phyloP scores from a whole-genome alignment of 2,888 invertebrate species.

The Drosophila merina region DNA sequence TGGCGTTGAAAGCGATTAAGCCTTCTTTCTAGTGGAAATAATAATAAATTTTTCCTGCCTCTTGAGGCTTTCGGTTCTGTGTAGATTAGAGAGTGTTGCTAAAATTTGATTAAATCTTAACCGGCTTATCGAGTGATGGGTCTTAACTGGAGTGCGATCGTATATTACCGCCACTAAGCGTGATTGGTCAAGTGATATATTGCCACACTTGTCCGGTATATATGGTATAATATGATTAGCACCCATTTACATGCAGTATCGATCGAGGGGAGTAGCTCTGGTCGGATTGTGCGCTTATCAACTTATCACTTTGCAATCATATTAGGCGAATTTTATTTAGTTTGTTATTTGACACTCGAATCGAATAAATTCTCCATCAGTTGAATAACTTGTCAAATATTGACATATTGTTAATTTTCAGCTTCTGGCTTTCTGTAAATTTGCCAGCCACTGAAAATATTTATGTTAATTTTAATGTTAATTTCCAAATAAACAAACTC shows the following conservation, averaged over 20 bases:
- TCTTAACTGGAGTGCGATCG: slow-evolving; percentile 27
- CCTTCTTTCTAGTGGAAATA: not conserved
- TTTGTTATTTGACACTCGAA: slow-evolving; percentile 40
- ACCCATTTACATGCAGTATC: slow-evolving; percentile 25
- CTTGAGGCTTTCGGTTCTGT: not conserved
- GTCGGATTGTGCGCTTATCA: slow-evolving; percentile 31
- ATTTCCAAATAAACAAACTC: slow-evolving; percentile 53
- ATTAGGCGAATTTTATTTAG: slow-evolving; percentile 22
- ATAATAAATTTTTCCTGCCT: not conserved
- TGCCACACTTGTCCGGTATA: slow-evolving; percentile 35
- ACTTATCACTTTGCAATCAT: slow-evolving; percentile 46
- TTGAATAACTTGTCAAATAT: slow-evolving; percentile 60
- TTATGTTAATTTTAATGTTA: slow-evolving; percentile 51
- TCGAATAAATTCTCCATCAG: slow-evolving; percentile 44
- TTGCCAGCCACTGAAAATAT: slow-evolving; percentile 36
- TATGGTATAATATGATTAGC: slow-evolving; percentile 51
- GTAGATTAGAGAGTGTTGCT: slow-evolving; percentile 15
- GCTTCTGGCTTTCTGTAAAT: slow-evolving; percentile 23
- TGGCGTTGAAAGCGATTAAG: slow-evolving; percentile 1
- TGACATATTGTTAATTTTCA: slow-evolving; percentile 66
- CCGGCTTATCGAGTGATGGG: slow-evolving; percentile 37
- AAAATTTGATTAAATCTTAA: slow-evolving; percentile 36
- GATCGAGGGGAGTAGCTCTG: not conserved
- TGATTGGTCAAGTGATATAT: slow-evolving; percentile 49
- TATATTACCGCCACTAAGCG: slow-evolving; percentile 54